Base-by-base conservation (phyloP, 2,888 invertebrate genomes). In the Ennomos quercinarius region DNA sequence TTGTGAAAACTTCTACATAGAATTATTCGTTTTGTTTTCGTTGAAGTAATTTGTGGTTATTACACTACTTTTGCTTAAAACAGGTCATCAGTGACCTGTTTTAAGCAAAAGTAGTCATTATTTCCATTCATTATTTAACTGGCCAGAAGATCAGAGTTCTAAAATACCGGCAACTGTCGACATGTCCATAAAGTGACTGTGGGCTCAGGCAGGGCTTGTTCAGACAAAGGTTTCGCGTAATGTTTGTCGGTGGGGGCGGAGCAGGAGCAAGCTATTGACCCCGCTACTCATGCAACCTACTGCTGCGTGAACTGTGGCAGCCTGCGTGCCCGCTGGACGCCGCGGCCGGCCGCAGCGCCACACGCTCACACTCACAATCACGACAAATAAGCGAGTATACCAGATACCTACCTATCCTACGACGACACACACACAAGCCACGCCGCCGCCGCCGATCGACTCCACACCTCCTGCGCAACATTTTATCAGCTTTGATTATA, bases 251-350 rank as follows among this genome's bases (percentile, higher is more conserved):
- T 47, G 56, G 55, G 59, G 71, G 66, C 66, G 72, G 63, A 41
- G 72, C 74, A 77, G 80, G 74, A 78, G 68, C 69, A 76, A 83
- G 87, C 77, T 87, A 84, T 85, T 86, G 88, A 88, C 85, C 87
- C 79, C 81, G 76, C 71, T 42, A 38, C 86, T 85, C 84, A 85
- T 84, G 87, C 53, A 53, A 48, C n/a, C 35, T 34, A 60, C 55
- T 56, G 12, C 37, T 43, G 60, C 71, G 73, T 74, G 67, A 73
- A 63, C 55, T 60, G 54, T 51, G 59, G 9, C 36, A 13, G 8
- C 36, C 68, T 64, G 57, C 67, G 67, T 72, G 68, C 67, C 71
- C 69, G 53, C 64, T 42, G 66, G 62, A 57, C 66, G 63, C 63
- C 56, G 57, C 66, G 63, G 61, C 57, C 47, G 53, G n/a, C 64